These are phyloP conservation scores for Drosophila macrospina DNA, from an alignment of 2,888 invertebrate species.

Conservation along the genomic window DNA sequence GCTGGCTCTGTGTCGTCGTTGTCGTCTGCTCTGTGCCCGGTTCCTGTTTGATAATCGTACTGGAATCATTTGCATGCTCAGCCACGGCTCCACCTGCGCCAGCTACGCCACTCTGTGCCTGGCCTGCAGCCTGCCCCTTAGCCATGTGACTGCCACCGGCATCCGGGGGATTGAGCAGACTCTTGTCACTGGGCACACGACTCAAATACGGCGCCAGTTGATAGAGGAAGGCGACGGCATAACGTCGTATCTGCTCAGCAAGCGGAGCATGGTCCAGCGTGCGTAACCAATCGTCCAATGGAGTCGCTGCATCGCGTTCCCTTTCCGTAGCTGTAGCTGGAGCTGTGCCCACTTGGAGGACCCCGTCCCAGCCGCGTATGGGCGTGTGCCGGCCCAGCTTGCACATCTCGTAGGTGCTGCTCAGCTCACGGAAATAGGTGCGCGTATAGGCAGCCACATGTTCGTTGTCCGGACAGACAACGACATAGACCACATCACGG, in stretches of 20 bases:
- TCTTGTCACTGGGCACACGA: constrained; percentile 91
- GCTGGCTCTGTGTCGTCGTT: neutral
- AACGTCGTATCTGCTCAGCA: constrained; percentile 93
- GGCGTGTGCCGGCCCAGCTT: constrained; percentile 97
- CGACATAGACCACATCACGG: constrained; percentile 97
- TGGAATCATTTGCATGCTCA: constrained; percentile 47
- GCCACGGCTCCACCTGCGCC: constrained; percentile 44
- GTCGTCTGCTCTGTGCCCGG: constrained; percentile 56
- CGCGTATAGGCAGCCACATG: constrained; percentile 91
- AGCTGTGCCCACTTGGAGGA: constrained; percentile 91
- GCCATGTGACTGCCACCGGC: neutral
- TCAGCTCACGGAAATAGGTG: constrained; percentile 96
- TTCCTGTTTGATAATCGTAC: constrained; percentile 59
- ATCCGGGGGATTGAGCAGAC: constrained; percentile 89
- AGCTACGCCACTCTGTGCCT: neutral
- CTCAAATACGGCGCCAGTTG: constrained; percentile 91
- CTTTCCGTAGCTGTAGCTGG: constrained; percentile 11
- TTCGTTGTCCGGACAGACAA: constrained; percentile 96
- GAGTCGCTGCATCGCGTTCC: constrained; percentile 84
- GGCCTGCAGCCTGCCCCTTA: no score
- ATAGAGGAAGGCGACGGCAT: constrained; percentile 92
- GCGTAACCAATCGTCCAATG: constrained; percentile 95
- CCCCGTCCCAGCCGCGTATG: constrained; percentile 94
- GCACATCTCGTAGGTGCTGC: constrained; percentile 97
- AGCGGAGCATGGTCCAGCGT: constrained; percentile 92